phyloP scores from a whole-genome alignment of 2,113 vertebrate species.

The Carassius carassius region DNA sequence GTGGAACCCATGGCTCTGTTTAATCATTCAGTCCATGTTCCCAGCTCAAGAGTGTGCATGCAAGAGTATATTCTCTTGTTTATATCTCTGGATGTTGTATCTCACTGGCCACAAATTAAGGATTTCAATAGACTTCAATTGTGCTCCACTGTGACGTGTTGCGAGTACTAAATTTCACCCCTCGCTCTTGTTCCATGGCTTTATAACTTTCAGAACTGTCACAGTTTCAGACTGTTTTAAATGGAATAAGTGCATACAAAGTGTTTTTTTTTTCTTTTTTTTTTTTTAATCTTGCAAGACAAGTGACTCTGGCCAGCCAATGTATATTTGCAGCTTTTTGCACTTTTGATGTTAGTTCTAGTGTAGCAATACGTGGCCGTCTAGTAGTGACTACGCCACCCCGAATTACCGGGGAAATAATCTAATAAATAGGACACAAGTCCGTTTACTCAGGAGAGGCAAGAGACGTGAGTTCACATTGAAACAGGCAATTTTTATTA shows the following conservation, averaged over 20 bases:
- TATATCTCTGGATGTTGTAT: conserved; percentile 73
- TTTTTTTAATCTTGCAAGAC: neutral
- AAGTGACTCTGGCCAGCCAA: neutral
- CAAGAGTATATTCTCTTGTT: conserved; percentile 72
- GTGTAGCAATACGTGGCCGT: too few relatives aligned
- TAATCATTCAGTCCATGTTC: conserved; percentile 71
- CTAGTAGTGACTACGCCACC: too few relatives aligned
- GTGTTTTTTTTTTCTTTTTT: neutral
- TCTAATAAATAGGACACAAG: too few relatives aligned
- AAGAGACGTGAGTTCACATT: too few relatives aligned
- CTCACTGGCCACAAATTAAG: conserved; percentile 76
- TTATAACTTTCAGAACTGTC: conserved; percentile 60
- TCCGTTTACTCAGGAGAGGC: too few relatives aligned
- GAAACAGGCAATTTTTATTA: too few relatives aligned
- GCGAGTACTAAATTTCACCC: conserved; percentile 68
- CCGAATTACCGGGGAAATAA: too few relatives aligned
- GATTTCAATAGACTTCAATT: conserved; percentile 73
- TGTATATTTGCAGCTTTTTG: too few relatives aligned
- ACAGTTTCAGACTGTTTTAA: conserved; percentile 50
- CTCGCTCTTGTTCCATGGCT: conserved; percentile 64
- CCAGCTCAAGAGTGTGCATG: conserved; percentile 69
- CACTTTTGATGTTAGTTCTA: too few relatives aligned
- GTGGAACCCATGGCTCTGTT: conserved; percentile 66
- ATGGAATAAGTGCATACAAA: conserved; percentile 7
- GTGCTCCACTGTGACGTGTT: conserved; percentile 72